These are phyloP conservation scores for Tetheella fluctuosa DNA, from an alignment of 2,888 invertebrate genomes.

Conservation along the genomic window DNA sequence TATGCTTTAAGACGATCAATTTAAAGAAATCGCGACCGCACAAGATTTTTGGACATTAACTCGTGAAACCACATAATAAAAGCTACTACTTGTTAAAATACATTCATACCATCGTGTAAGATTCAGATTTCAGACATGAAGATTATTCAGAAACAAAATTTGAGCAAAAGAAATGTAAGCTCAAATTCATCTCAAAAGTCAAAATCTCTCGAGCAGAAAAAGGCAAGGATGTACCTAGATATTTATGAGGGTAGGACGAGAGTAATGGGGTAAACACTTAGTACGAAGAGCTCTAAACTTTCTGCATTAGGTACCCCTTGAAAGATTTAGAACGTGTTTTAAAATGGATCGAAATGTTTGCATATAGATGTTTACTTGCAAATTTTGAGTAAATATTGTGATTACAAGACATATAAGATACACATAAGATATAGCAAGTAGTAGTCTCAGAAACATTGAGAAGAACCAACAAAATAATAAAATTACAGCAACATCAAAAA, in stretches of 20 bases:
- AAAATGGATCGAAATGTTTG: not conserved
- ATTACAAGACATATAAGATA: not conserved
- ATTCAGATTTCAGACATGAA: not conserved
- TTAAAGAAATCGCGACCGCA: too few species aligned
- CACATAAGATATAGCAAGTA: too few species aligned
- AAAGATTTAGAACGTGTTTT: constrained; percentile 20
- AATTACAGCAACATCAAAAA: not conserved
- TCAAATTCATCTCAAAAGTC: not conserved
- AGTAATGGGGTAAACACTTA: constrained; percentile 28
- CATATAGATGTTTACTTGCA: not conserved
- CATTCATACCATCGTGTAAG: too few species aligned
- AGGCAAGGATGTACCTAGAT: constrained; percentile 15
- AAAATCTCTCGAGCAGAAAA: constrained; percentile 2
- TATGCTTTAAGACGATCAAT: too few species aligned
- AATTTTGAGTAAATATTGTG: not conserved
- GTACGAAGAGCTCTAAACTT: constrained; percentile 26
- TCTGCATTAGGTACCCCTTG: constrained; percentile 17
- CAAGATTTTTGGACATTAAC: too few species aligned
- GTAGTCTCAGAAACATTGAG: not conserved
- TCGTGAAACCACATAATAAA: too few species aligned
- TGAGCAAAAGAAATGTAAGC: not conserved
- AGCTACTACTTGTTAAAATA: too few species aligned
- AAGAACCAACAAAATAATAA: not conserved
- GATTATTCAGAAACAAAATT: not conserved
- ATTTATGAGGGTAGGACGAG: constrained; percentile 40